These are phyloP conservation scores for Brachypodius melanocephalos DNA, from an alignment of 2,113 vertebrate species.

Conservation along the genomic window DNA sequence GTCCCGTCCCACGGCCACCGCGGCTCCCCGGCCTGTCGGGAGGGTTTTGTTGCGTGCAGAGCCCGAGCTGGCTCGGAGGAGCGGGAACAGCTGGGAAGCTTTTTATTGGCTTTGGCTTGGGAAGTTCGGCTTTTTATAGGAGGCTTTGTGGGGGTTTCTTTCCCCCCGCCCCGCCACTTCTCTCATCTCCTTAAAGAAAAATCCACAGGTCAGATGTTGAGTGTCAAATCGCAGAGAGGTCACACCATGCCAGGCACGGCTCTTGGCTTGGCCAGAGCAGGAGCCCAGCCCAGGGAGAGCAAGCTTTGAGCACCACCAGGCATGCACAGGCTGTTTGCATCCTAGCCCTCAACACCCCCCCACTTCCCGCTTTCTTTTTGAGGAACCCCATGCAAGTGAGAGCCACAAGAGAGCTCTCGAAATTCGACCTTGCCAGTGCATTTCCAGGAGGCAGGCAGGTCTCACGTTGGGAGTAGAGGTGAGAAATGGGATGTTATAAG, in stretches of 20 bases:
- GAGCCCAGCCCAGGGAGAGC: background rate
- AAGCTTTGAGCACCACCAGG: rapidly evolving
- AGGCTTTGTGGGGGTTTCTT: background rate
- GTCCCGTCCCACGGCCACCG: background rate
- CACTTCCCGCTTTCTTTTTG: background rate
- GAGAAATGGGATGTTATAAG: background rate
- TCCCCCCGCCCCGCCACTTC: rapidly evolving
- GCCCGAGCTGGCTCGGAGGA: background rate
- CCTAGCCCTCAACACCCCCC: background rate
- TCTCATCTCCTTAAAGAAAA: constrained; percentile 1
- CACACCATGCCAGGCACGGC: background rate
- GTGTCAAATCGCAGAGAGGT: background rate
- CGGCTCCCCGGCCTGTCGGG: background rate
- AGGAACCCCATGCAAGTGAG: background rate
- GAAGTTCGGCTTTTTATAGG: constrained; percentile 9
- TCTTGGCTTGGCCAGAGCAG: background rate
- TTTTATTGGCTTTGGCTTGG: constrained; percentile 34
- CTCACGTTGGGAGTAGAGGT: background rate
- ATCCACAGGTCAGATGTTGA: background rate
- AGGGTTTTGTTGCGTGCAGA: background rate
- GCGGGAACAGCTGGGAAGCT: background rate
- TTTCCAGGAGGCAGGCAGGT: background rate
- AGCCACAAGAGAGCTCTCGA: background rate
- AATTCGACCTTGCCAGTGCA: background rate
- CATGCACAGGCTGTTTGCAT: rapidly evolving